These are phyloP conservation scores for Laspeyria flexula DNA, from an alignment of 2,888 invertebrate species.

Conservation along the genomic window DNA sequence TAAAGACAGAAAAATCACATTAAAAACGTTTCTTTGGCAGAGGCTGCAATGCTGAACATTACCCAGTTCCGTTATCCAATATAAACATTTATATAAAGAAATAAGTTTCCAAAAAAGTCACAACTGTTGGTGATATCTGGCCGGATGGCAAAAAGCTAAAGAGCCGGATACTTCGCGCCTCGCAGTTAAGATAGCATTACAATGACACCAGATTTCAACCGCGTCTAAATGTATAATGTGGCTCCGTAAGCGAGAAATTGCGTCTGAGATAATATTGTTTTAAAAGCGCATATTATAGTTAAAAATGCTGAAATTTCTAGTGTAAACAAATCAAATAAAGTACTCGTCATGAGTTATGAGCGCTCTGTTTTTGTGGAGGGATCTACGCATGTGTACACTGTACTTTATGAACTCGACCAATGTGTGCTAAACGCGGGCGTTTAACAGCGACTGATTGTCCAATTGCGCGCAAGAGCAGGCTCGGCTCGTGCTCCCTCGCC, in stretches of 20 bases:
- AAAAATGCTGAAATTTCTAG: too few relatives aligned
- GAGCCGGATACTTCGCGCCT: conserved; percentile 54
- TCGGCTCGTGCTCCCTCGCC: too few relatives aligned
- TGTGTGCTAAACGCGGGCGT: too few relatives aligned
- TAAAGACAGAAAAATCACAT: neutral
- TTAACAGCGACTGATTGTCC: too few relatives aligned
- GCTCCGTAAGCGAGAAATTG: conserved; percentile 22
- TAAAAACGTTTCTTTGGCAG: conserved; percentile 4
- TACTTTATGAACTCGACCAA: too few relatives aligned
- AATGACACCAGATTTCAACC: conserved; percentile 39
- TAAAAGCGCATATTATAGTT: neutral
- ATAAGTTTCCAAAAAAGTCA: conserved; percentile 31
- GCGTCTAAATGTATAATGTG: conserved; percentile 37
- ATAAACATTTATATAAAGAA: conserved; percentile 40
- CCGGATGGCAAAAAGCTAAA: conserved; percentile 38
- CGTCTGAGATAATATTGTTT: conserved; percentile 21
- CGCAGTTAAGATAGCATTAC: conserved; percentile 58
- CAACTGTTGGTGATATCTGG: conserved; percentile 30
- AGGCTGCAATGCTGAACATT: conserved; percentile 24
- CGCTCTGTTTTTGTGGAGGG: too few relatives aligned
- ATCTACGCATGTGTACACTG: too few relatives aligned
- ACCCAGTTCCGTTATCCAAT: conserved; percentile 30
- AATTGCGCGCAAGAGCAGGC: too few relatives aligned
- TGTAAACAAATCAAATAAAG: too few relatives aligned
- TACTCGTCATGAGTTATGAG: too few relatives aligned